These are phyloP conservation scores for Orthonychiurus folsomi DNA, from an alignment of 2,888 invertebrate genomes.

Conservation along the genomic window DNA sequence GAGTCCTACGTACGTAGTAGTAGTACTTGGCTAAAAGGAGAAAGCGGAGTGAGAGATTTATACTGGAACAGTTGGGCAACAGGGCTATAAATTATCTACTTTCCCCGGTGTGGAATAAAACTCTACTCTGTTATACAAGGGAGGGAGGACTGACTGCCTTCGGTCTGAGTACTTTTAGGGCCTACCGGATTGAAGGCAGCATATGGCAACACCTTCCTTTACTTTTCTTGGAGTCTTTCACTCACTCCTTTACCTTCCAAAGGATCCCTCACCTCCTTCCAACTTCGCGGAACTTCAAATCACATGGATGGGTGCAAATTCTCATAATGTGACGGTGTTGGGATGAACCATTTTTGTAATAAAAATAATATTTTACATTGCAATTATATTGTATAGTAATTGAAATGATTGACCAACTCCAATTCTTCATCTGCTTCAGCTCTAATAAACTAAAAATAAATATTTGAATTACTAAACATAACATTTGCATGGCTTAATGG, in stretches of 20 bases:
- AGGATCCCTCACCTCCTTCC: no score
- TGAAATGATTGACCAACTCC: no score
- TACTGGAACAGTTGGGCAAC: conserved; percentile 26
- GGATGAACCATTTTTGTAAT: no score
- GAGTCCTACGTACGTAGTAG: background rate
- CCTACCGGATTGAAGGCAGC: background rate
- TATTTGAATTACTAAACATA: no score
- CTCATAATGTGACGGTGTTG: no score
- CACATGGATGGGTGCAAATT: no score
- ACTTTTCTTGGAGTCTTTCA: background rate
- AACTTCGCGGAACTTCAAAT: no score
- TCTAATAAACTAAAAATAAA: no score
- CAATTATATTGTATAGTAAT: no score
- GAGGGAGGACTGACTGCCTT: background rate
- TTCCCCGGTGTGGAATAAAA: conserved; percentile 8
- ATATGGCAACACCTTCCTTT: background rate
- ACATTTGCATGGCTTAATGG: no score
- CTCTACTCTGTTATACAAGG: conserved; percentile 1
- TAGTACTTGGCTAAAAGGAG: background rate
- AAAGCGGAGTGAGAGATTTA: conserved; percentile 21
- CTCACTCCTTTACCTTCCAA: background rate
- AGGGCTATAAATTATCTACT: conserved; percentile 24
- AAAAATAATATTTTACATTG: no score
- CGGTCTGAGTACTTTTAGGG: background rate
- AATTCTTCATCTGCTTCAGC: no score